phyloP scores from a whole-genome alignment of 2,797 vertebrate genomes.

The Otolemur crassicaudatus region DNA sequence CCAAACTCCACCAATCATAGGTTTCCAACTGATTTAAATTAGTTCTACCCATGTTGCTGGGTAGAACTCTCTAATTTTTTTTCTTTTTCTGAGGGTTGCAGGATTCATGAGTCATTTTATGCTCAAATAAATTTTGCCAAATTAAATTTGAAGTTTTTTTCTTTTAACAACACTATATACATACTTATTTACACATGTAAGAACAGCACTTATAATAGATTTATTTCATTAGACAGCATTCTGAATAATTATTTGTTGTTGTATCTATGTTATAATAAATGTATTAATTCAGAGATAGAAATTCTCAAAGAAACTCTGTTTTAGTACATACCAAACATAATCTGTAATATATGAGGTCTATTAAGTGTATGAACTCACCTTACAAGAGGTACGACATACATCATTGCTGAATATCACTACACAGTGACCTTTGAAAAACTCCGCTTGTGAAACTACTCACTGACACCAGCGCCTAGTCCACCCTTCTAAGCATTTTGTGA shows the following conservation, averaged over 20 bases:
- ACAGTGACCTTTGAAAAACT: too few relatives aligned
- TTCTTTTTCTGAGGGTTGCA: neutral
- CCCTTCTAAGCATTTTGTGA: too few relatives aligned
- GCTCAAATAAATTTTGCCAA: neutral
- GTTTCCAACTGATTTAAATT: too few relatives aligned
- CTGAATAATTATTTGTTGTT: neutral
- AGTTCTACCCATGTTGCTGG: neutral
- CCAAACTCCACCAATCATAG: neutral
- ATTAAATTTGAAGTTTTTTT: neutral
- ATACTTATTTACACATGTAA: neutral
- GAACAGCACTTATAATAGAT: neutral
- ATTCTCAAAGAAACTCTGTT: neutral
- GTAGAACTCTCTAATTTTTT: neutral
- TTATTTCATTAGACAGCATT: neutral
- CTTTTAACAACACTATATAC: neutral
- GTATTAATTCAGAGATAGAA: neutral
- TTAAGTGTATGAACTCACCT: too few relatives aligned
- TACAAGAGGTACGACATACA: too few relatives aligned
- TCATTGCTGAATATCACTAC: too few relatives aligned
- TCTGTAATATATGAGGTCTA: neutral
- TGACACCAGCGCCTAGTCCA: too few relatives aligned
- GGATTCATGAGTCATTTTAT: neutral
- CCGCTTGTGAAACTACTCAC: too few relatives aligned
- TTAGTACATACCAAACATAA: neutral
- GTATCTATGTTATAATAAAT: neutral